These are phyloP conservation scores for Ramazzottius varieornatus DNA, from an alignment of 2,888 invertebrate genomes.

Conservation along the genomic window DNA sequence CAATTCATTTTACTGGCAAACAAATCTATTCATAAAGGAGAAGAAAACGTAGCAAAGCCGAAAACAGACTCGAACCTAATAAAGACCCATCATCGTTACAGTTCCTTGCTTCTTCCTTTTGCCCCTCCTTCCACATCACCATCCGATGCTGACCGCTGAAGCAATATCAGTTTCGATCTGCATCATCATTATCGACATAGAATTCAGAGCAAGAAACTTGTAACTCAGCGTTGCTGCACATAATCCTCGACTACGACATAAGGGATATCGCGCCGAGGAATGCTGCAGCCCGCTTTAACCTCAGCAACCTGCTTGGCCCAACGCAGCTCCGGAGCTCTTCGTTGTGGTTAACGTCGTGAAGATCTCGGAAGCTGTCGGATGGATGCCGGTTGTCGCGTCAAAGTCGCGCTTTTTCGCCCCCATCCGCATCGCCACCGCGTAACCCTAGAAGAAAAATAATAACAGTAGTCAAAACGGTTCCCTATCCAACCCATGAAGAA, in stretches of 20 bases:
- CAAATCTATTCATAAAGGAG: too few species aligned
- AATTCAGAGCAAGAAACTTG: background rate
- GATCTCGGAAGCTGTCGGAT: constrained; percentile 36
- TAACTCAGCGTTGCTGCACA: too few species aligned
- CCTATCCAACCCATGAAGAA: too few species aligned
- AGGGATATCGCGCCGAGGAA: background rate
- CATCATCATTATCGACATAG: background rate
- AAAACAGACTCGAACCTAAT: too few species aligned
- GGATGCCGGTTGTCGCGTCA: constrained; percentile 32
- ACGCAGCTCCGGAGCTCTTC: constrained; percentile 63
- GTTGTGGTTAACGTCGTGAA: constrained; percentile 66
- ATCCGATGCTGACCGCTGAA: background rate
- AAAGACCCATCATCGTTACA: too few species aligned
- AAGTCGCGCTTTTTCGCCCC: constrained; percentile 29
- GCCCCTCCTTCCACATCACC: too few species aligned
- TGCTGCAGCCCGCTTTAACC: constrained; percentile 37
- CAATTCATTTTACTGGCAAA: too few species aligned
- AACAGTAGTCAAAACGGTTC: too few species aligned
- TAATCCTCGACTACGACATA: background rate
- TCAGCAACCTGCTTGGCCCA: constrained; percentile 74
- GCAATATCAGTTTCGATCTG: background rate
- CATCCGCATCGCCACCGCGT: constrained; percentile 29
- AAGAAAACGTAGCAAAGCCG: too few species aligned
- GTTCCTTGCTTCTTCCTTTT: too few species aligned
- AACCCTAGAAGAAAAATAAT: too few species aligned